Percentiles rank a stretch among this genome's conserved stretches.
phyloP scores from a whole-genome alignment of 2,113 vertebrate species.

The Toxotes jaculatrix region DNA sequence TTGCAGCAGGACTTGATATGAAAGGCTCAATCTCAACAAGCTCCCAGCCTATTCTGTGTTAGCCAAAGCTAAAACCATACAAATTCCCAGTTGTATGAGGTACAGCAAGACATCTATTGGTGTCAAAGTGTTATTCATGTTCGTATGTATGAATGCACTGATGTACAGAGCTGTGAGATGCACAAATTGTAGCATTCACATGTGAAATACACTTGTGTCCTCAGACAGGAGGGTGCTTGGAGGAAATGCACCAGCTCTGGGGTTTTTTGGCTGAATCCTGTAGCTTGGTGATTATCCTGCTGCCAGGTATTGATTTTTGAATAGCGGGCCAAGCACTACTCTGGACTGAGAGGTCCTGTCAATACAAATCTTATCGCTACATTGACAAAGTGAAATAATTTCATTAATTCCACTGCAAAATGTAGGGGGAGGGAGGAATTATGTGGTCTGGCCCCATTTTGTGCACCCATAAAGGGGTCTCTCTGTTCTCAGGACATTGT shows the following conservation, averaged over 20 bases:
- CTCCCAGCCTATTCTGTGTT: background rate
- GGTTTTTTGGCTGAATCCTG: conserved; percentile 19
- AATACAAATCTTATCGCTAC: conserved; percentile 63
- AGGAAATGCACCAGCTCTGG: conserved; percentile 10
- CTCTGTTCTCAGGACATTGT: background rate
- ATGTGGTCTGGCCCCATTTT: conserved; percentile 2
- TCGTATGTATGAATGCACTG: background rate
- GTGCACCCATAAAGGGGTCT: background rate
- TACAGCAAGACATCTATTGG: background rate
- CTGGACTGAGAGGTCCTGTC: conserved; percentile 56
- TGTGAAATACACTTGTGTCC: background rate
- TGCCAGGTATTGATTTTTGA: conserved; percentile 68
- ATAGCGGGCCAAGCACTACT: conserved; percentile 44
- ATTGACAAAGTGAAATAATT: conserved; percentile 68
- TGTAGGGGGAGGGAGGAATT: background rate
- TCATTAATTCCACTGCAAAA: conserved; percentile 46
- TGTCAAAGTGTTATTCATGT: background rate
- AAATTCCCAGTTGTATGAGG: background rate
- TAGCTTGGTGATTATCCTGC: conserved; percentile 49
- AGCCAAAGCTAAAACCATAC: no score
- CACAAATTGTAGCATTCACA: background rate
- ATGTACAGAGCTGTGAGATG: background rate
- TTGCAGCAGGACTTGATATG: background rate
- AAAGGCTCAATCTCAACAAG: no score
- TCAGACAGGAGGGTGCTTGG: background rate